Base-by-base conservation (phyloP, 1,140 invertebrate species). In the Scaptodrosophila lebanonensis region DNA sequence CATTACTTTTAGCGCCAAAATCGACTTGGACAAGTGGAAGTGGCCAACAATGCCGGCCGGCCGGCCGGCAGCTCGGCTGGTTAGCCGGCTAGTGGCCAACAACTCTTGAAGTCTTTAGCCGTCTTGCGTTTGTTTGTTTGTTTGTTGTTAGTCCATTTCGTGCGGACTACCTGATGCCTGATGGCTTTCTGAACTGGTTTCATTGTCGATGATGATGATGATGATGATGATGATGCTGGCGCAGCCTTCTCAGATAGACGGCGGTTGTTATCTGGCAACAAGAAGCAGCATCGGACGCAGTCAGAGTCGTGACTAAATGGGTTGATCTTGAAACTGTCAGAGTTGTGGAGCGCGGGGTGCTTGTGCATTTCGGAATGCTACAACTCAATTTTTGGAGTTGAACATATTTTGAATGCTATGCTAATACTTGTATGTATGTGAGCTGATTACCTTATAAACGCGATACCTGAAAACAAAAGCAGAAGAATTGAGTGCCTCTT, bases 371-470 rank as follows among this genome's bases (percentile, higher is more conserved):
- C 45, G 53, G 39, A 57, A 51, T 44, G 45, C 51, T 39, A 65
- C 51, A 57, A 56, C 61, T 65, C 52, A 65, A 65, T 65, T 48
- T 36, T 40, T 35, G 36, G 59, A n/a, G n/a, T n/a, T n/a, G n/a
- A n/a, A n/a, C n/a, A n/a, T n/a, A n/a, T n/a, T n/a, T n/a, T n/a
- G n/a, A n/a, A n/a, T n/a, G n/a, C n/a, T n/a, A n/a, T n/a, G n/a
- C n/a, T n/a, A n/a, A n/a, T n/a, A n/a, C 38, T 45, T 57, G 59
- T 47, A 57, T 50, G 57, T 63, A 43, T 64, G 47, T 17, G 17
- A 49, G 44, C 59, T 66, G 47, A 53, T 70, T 79, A 82, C 73
- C 75, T 73, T 73, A 58, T 69, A 82, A 52, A 79, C 61, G 64
- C 68, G 69, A 69, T 68, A 66, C 66, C 62, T 68, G 66, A 25